phyloP scores from a whole-genome alignment of 2,888 invertebrate species.

The Homarus gammarus region DNA sequence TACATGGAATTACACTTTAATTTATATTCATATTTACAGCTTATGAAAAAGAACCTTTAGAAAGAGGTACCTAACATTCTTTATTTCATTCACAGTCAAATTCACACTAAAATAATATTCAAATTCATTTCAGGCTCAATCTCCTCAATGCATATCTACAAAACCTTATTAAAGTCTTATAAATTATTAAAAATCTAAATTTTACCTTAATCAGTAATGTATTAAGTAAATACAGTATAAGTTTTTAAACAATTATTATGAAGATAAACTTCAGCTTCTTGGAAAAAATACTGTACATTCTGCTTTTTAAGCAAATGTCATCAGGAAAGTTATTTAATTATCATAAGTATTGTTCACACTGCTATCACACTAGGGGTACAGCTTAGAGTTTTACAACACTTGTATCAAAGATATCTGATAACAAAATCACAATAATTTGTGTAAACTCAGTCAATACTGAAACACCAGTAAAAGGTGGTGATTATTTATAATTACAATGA shows the following conservation, averaged over 20 bases:
- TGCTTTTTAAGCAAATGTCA: no score
- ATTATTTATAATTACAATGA: no score
- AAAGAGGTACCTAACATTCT: constrained; percentile 7
- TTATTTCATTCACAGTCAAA: neutral
- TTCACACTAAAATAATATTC: constrained; percentile 6
- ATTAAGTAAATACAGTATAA: neutral
- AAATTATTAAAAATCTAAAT: neutral
- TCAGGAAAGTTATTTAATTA: no score
- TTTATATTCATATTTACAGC: constrained; percentile 28
- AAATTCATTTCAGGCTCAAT: constrained; percentile 1
- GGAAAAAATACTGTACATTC: neutral
- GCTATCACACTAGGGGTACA: no score
- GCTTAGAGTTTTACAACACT: no score
- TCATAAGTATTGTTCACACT: no score
- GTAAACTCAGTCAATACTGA: no score
- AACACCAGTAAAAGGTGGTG: no score
- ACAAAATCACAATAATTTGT: no score
- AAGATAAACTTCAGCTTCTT: neutral
- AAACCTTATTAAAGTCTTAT: neutral
- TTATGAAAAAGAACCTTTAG: constrained; percentile 6
- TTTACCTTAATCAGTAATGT: neutral
- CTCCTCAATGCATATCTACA: neutral
- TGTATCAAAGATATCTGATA: no score
- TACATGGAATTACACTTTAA: constrained; percentile 3
- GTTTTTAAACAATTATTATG: neutral